Conservation (phyloP, 1,140 invertebrate species). For the Ceratosolen fusciceps region DNA sequence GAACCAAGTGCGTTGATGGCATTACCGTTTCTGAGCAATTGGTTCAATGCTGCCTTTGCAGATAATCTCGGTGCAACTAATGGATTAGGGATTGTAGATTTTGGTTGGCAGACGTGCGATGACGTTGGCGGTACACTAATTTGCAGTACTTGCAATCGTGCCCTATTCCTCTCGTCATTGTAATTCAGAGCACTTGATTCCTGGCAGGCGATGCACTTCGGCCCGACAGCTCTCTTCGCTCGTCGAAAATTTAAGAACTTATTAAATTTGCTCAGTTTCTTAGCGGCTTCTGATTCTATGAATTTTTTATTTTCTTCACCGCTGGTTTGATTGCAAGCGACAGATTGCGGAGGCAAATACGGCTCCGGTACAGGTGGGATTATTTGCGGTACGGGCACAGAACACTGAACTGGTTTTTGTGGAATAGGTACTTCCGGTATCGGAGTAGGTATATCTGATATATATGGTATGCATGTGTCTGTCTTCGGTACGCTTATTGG, state of each 20-base stretch:
- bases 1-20: too few species aligned
- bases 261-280: not conserved
- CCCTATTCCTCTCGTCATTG: not conserved
- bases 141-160: not conserved
- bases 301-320: not conserved
- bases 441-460: not conserved
- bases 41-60: not conserved
- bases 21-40: not conserved
- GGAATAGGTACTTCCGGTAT: not conserved
- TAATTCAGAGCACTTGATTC: not conserved
- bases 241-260: conserved; percentile 4
- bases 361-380: too few species aligned
- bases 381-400: not conserved
- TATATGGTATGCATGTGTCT: not conserved
- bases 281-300: not conserved
- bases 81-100: not conserved
- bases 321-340: not conserved
- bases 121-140: not conserved
- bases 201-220: not conserved
- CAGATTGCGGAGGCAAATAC: not conserved
- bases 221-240: not conserved
- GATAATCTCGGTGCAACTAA: not conserved
- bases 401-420: too few species aligned
- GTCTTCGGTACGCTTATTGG: not conserved
- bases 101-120: not conserved